Percentiles rank a stretch among this genome's conserved stretches.
Conservation (phyloP, 2,888 invertebrate genomes). For the Cryptus armator region DNA sequence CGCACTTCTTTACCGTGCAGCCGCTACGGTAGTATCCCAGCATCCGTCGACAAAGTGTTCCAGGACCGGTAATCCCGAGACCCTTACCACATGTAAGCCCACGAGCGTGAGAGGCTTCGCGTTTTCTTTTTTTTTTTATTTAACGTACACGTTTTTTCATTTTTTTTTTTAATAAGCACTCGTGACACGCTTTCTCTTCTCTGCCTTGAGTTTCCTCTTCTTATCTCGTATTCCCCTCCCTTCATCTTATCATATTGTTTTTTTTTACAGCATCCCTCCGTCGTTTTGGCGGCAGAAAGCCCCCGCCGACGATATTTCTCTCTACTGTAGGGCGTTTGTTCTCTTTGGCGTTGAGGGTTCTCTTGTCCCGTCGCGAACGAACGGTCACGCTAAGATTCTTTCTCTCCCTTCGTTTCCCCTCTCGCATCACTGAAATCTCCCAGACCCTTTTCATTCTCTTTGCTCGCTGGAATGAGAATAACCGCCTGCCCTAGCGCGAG, state of each 20-base stretch:
- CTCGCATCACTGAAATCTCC: background rate
- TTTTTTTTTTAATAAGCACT: slow-evolving; percentile 52
- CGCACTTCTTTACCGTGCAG: slow-evolving; percentile 48
- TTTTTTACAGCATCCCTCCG: slow-evolving; percentile 2
- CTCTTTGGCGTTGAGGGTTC: slow-evolving; percentile 44
- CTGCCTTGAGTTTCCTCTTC: background rate
- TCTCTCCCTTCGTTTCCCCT: slow-evolving; percentile 17
- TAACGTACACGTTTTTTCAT: background rate
- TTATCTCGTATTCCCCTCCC: background rate
- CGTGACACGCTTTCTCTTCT: background rate
- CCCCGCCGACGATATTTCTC: slow-evolving; percentile 42
- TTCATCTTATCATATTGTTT: slow-evolving; percentile 12
- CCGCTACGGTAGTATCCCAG: background rate
- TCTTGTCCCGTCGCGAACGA: slow-evolving; percentile 31
- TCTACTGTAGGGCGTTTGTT: slow-evolving; percentile 46
- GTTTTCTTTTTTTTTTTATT: slow-evolving; percentile 48
- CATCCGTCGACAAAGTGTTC: slow-evolving; percentile 27
- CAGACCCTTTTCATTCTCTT: slow-evolving; percentile 48
- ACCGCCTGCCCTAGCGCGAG: slow-evolving; percentile 38
- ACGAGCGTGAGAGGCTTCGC: slow-evolving; percentile 13
- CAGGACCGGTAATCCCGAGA: slow-evolving; percentile 37
- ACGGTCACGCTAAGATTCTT: slow-evolving; percentile 40
- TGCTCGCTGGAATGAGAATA: slow-evolving; percentile 50
- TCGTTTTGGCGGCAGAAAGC: background rate
- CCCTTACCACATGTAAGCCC: slow-evolving; percentile 2